Percentiles rank a stretch among this genome's conserved stretches.
phyloP scores from a whole-genome alignment of 2,797 vertebrate species.

The Xyrichtys novacula region DNA sequence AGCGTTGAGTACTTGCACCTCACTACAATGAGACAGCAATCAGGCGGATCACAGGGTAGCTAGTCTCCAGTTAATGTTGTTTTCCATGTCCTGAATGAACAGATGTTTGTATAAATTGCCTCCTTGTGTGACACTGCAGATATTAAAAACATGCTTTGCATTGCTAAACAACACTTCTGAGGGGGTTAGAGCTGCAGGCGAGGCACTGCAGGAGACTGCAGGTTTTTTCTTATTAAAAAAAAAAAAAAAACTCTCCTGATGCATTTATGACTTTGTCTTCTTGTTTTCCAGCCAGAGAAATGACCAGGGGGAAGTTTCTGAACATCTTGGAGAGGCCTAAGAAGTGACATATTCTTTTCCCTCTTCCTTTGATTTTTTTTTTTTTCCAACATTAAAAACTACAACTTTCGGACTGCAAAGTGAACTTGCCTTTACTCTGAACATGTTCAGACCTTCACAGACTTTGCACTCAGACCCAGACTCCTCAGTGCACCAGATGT shows the following conservation, averaged over 20 bases:
- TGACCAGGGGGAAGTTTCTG: slow-evolving; percentile 98
- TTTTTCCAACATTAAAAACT: slow-evolving; percentile 16
- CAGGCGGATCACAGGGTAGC: slow-evolving; percentile 72
- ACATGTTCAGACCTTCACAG: slow-evolving; percentile 35
- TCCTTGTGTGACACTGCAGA: slow-evolving; percentile 90
- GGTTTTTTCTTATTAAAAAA: slow-evolving; percentile 12
- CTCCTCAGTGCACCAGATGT: slow-evolving; percentile 23
- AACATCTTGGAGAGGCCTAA: slow-evolving; percentile 98
- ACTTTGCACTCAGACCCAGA: slow-evolving; percentile 45
- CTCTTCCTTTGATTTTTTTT: not conserved
- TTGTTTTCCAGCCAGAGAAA: slow-evolving; percentile 92
- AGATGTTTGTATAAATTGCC: slow-evolving; percentile 98
- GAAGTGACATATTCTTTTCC: slow-evolving; percentile 83
- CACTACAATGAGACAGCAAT: slow-evolving; percentile 42
- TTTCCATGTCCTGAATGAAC: slow-evolving; percentile 93
- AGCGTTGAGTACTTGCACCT: slow-evolving; percentile 28
- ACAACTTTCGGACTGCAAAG: slow-evolving; percentile 14
- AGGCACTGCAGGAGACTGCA: slow-evolving; percentile 25
- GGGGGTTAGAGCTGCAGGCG: slow-evolving; percentile 32
- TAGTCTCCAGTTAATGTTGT: slow-evolving; percentile 87
- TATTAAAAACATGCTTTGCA: slow-evolving; percentile 95
- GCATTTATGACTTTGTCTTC: slow-evolving; percentile 29
- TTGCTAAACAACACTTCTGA: slow-evolving; percentile 86
- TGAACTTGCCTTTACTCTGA: slow-evolving; percentile 30
- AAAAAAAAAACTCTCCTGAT: not conserved